Base-by-base conservation (phyloP, 2,797 vertebrate species). In the Smutsia temminckii region DNA sequence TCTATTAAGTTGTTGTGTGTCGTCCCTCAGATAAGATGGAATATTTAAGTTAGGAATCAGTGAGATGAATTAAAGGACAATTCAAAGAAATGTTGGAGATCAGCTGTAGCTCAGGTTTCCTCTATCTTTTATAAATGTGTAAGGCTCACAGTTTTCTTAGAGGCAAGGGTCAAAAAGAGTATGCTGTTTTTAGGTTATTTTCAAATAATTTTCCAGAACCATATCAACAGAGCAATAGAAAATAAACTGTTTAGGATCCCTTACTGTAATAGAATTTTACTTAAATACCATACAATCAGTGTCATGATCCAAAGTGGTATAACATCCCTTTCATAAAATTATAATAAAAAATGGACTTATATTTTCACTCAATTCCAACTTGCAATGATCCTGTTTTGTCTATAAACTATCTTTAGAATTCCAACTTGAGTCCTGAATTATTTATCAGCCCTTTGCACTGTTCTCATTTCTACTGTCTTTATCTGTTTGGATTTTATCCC, bases 201-300 rank as follows among this genome's bases (percentile, higher is more conserved):
- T 94, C 68, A 51, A 94, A 81, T 37, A 88, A 85, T 29, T 42
- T 90, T 85, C 83, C 85, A n/a, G 25, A 94, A 88, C 7, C 6
- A 1, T 27, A 46, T 21, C 49, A 71, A 46, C 46, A 85, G 32
- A 63, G 55, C 59, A 46, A 42, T 25, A 27, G 32, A 87, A 89
- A 64, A 51, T 8, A 53, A 93, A 66, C 8, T 89, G 46, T 49
- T 42, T 25, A 63, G 40, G 18, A 25, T 11, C 18, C 27, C 57
- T 74, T 55, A 59, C 46, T n/a, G 16, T 57, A 40, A 71, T 29
- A 59, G 51, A 74, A 64, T 77, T 79, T 75, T 59, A 61, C 32
- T 20, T 77, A 32, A 66, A 77, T 46, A 37, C 63, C 61, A 21
- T n/a, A 27, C 1, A 85, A 34, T 32, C 40, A 32, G 20, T 55